phyloP scores from a whole-genome alignment of 2,888 invertebrate species.

The Tetragonula carbonaria region DNA sequence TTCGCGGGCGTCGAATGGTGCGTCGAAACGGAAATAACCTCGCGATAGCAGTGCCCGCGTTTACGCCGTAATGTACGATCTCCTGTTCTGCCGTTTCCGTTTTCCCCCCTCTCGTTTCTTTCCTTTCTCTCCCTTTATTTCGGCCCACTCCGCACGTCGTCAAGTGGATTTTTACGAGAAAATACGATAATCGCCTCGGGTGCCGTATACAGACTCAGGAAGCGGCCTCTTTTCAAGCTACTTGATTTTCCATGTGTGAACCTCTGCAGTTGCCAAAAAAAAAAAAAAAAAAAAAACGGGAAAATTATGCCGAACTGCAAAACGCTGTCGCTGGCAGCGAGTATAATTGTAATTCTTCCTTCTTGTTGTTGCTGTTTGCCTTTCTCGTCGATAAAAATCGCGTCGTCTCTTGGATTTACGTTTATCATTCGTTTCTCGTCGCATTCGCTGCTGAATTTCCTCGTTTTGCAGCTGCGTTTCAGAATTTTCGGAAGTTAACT shows the following conservation, averaged over 20 bases:
- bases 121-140: conserved; percentile 19
- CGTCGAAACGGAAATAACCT: conserved; percentile 65
- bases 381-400: not conserved
- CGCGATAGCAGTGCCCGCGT: conserved; percentile 52
- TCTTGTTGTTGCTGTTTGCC: too few species aligned
- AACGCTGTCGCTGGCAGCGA: not conserved
- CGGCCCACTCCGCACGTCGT: conserved; percentile 12
- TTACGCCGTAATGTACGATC: conserved; percentile 54
- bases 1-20: conserved; percentile 35
- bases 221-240: conserved; percentile 12
- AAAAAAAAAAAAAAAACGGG: not conserved
- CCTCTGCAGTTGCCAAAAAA: not conserved
- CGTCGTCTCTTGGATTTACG: not conserved
- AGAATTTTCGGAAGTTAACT: too few species aligned
- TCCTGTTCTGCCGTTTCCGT: conserved; percentile 25
- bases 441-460: too few species aligned
- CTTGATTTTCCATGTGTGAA: conserved; percentile 21
- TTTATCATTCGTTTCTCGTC: too few species aligned
- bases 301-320: not conserved
- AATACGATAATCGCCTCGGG: conserved; percentile 33
- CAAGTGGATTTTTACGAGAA: conserved; percentile 35
- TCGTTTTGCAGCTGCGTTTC: too few species aligned
- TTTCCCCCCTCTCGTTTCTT: conserved; percentile 19
- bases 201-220: conserved; percentile 11
- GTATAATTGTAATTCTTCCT: not conserved